These are phyloP conservation scores for Notoglanidium macrostoma DNA, from an alignment of 2,797 vertebrate species.

Conservation along the genomic window DNA sequence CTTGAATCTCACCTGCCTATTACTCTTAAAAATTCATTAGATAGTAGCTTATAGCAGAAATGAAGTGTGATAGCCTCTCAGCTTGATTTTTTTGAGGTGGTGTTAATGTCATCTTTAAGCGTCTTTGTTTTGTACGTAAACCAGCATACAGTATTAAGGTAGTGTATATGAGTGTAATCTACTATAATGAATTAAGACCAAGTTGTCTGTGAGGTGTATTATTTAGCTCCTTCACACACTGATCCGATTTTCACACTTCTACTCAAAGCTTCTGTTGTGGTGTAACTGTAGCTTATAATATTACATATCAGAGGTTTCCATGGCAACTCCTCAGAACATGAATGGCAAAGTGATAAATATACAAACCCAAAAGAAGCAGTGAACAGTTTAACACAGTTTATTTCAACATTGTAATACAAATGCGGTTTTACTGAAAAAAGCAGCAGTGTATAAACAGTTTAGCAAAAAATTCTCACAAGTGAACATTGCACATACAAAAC, in stretches of 20 bases:
- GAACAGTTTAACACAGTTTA: conserved; percentile 10
- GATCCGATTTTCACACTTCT: background rate
- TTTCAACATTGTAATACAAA: conserved; percentile 35
- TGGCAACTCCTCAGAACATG: conserved; percentile 8
- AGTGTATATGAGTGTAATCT: too few relatives aligned
- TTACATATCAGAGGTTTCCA: conserved; percentile 22
- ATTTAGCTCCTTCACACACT: background rate
- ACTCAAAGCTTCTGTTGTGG: background rate
- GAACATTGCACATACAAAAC: conserved; percentile 30
- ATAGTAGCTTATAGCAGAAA: background rate
- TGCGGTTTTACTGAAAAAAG: conserved; percentile 23
- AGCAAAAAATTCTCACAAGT: conserved; percentile 18
- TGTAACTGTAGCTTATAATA: background rate
- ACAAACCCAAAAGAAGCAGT: background rate
- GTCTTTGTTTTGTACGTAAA: background rate
- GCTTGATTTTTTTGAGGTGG: too few relatives aligned
- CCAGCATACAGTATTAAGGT: background rate
- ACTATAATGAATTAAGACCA: background rate
- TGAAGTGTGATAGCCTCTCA: too few relatives aligned
- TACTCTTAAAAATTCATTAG: too few relatives aligned
- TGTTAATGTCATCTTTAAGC: background rate
- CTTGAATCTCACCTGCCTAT: too few relatives aligned
- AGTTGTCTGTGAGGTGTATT: background rate
- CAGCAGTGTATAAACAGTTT: conserved; percentile 7
- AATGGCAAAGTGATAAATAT: conserved; percentile 1